Conservation (phyloP, 2,888 invertebrate genomes). For the Linnaemya tessellans region DNA sequence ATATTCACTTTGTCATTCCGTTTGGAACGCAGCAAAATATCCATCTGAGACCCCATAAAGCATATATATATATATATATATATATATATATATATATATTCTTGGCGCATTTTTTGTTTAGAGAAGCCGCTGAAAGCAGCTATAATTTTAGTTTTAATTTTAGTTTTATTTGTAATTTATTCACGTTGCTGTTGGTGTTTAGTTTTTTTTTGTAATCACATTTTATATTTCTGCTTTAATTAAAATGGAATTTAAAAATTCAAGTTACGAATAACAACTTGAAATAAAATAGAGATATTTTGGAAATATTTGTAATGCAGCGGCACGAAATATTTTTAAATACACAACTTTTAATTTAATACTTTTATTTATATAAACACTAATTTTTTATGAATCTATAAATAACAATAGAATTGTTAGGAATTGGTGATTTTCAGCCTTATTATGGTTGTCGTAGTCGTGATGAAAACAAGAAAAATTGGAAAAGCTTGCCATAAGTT, state of each 20-base stretch:
- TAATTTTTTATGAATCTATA: no score
- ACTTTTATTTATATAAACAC: no score
- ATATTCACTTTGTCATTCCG: no score
- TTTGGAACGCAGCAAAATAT: no score
- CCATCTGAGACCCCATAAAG: no score
- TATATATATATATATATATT: no score
- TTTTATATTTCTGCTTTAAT: constrained; percentile 48
- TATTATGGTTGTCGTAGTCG: no score
- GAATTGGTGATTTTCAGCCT: no score
- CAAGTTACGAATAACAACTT: constrained; percentile 23
- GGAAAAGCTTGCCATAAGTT: no score
- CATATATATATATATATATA: no score
- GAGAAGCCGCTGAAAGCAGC: constrained; percentile 70
- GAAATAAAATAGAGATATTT: background rate
- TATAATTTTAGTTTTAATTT: constrained; percentile 62
- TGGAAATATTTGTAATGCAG: background rate
- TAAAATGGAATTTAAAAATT: constrained; percentile 53
- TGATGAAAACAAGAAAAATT: no score
- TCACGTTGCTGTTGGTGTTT: background rate
- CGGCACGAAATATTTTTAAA: background rate
- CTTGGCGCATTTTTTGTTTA: constrained; percentile 32
- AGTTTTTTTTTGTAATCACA: constrained; percentile 9
- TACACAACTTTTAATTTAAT: background rate
- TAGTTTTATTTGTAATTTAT: constrained; percentile 15
- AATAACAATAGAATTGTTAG: no score